Evolutionary conservation across 2,797 vertebrate species (phyloP).

Genomic region (Serranus cabrilla): DNA sequence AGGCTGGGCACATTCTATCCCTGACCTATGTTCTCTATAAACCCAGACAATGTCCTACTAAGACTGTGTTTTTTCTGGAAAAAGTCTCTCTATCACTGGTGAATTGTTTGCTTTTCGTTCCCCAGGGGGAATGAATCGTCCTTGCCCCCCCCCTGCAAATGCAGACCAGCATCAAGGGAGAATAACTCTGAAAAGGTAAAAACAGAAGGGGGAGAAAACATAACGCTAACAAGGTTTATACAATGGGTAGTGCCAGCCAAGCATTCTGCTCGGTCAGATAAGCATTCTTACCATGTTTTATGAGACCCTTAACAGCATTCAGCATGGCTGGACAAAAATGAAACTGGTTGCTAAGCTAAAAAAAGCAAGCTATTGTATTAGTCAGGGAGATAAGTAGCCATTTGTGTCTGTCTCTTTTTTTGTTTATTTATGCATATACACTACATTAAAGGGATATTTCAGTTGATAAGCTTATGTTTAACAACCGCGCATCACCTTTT

Average conservation of each 20-base stretch:
- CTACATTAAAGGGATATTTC: not conserved
- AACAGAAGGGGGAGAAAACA: conserved; percentile 41
- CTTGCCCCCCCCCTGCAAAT: conserved; percentile 43
- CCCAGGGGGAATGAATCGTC: conserved; percentile 48
- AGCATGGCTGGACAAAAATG: conserved; percentile 30
- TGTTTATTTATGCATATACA: conserved; percentile 5
- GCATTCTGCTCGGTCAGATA: conserved; percentile 65
- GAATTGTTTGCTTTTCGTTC: conserved; percentile 60
- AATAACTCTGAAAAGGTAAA: conserved; percentile 55
- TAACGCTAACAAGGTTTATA: conserved; percentile 61
- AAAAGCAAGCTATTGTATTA: conserved; percentile 13
- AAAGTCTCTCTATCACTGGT: conserved; percentile 55
- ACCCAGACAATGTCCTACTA: conserved; percentile 66
- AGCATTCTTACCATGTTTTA: conserved; percentile 53
- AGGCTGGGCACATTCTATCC: conserved; percentile 55
- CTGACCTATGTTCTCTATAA: conserved; percentile 75
- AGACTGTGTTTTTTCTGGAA: conserved; percentile 36
- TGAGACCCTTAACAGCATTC: conserved; percentile 50
- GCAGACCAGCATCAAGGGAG: conserved; percentile 46
- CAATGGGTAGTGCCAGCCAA: conserved; percentile 49
- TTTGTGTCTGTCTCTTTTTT: not conserved
- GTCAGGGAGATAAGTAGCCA: conserved; percentile 13
- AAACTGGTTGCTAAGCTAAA: conserved; percentile 43
- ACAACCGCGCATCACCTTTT: not conserved
- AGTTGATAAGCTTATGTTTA: not conserved